Conservation (phyloP, 2,888 invertebrate genomes). For the Chelonus formosanus region DNA sequence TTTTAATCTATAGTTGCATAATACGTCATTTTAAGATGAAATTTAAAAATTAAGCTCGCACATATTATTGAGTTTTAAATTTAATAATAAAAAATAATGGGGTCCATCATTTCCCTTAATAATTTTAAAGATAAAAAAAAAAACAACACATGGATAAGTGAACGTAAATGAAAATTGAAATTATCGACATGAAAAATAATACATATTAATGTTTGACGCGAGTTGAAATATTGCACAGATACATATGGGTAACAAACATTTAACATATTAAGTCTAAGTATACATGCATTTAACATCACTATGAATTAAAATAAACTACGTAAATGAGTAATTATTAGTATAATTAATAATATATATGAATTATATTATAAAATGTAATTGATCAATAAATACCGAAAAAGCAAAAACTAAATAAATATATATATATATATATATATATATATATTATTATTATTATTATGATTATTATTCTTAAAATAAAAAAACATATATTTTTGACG, state of each 20-base stretch:
- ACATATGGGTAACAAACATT: constrained; percentile 41
- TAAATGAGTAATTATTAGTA: constrained; percentile 29
- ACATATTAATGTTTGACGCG: constrained; percentile 15
- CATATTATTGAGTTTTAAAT: too few relatives aligned
- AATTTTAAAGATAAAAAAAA: too few relatives aligned
- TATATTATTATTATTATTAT: constrained; percentile 40
- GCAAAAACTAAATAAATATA: constrained; percentile 28
- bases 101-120: too few relatives aligned
- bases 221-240: constrained; percentile 37
- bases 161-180: not conserved
- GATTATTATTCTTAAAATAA: constrained; percentile 36
- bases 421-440: too few relatives aligned
- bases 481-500: constrained; percentile 58
- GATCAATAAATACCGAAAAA: constrained; percentile 25
- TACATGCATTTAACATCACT: constrained; percentile 22
- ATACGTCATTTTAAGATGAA: too few relatives aligned
- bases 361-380: constrained; percentile 38
- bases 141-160: too few relatives aligned
- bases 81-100: too few relatives aligned
- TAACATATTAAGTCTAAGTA: constrained; percentile 32
- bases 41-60: too few relatives aligned
- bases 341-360: constrained; percentile 35
- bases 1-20: too few relatives aligned
- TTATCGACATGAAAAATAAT: constrained; percentile 10
- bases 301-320: constrained; percentile 20